Evolutionary conservation across 2,797 vertebrate genomes (phyloP).

Genomic region (Argya squamiceps): DNA sequence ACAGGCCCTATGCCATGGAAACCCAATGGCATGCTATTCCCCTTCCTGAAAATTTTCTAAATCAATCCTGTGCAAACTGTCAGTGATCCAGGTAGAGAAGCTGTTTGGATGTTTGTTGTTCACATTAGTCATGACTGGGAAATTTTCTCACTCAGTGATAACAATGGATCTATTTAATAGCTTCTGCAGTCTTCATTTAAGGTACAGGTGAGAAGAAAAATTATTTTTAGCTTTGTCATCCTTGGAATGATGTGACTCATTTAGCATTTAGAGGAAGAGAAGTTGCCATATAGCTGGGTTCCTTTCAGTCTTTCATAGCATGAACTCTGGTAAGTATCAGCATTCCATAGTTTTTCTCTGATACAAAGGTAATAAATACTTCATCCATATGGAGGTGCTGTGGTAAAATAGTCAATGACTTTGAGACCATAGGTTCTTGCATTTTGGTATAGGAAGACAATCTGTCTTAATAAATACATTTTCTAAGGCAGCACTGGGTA

Average conservation of each 20-base stretch:
- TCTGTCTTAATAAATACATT: not conserved
- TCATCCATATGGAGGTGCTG: not conserved
- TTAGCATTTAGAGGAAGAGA: not conserved
- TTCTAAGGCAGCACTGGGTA: not conserved
- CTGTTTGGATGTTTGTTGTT: not conserved
- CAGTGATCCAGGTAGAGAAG: not conserved
- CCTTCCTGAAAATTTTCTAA: not conserved
- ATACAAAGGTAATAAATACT: not conserved
- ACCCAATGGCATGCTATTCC: not conserved
- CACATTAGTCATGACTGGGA: not conserved
- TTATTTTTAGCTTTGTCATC: not conserved
- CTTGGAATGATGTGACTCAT: not conserved
- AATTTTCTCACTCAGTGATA: not conserved
- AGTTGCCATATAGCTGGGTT: not conserved
- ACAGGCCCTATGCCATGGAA: too few relatives aligned
- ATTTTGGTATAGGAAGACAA: not conserved
- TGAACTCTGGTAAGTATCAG: not conserved
- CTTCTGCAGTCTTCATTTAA: not conserved
- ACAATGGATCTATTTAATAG: not conserved
- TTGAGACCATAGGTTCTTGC: not conserved
- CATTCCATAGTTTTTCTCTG: not conserved
- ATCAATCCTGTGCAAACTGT: not conserved
- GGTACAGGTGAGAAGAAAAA: not conserved
- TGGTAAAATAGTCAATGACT: not conserved
- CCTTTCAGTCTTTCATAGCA: not conserved